Base-by-base conservation (phyloP, 2,888 invertebrate species). In the Chorisops tibialis region DNA sequence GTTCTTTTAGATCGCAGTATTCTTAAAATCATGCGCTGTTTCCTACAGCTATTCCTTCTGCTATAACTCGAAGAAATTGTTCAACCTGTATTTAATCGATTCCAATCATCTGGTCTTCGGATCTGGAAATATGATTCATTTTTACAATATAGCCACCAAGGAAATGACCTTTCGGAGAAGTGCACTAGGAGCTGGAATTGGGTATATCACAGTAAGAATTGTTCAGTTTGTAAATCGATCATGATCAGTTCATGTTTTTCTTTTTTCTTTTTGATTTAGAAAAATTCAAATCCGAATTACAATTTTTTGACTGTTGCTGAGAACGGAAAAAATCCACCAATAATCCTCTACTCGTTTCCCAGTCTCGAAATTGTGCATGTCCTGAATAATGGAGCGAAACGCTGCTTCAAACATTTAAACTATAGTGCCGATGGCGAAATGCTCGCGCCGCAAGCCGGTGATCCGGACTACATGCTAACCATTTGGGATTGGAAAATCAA, bases 401-500 rank as follows among this genome's bases (percentile, higher is more conserved):
- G 81, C 65, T 83, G 83, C 6, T 95, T 88, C 71, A 84, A 89
- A 1, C 85, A 87, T 70, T 78, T 93, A 22, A 83, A 86, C 66
- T 91, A 89, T 72, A 94, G 93, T 71, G 86, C 88, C 3, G 86
- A 89, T 69, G 96, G 95, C 0, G 84, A 86, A 60, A 75, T 93
- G 47, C 76, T 96, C 61, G 91, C 88, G 0, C 73, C 77, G 0
- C 79, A 78, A 68, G 93, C 93, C 1, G 89, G 88, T 7, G 87
- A 88, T 64, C 95, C 95, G 0, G 95, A 96, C 75, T 92, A 87
- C 73, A 86, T 89, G 74, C 81, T 95, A 38, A 94, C 94, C 0
- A 85, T 96, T 62, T 96, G 94, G 94, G 85, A 89, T 70, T 96
- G 95, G 95, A 81, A 84, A 68, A 81, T 82, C 14, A 87, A 87